Evolutionary conservation across 2,797 vertebrate species (phyloP).

Genomic region (Hafferia zeledoni): DNA sequence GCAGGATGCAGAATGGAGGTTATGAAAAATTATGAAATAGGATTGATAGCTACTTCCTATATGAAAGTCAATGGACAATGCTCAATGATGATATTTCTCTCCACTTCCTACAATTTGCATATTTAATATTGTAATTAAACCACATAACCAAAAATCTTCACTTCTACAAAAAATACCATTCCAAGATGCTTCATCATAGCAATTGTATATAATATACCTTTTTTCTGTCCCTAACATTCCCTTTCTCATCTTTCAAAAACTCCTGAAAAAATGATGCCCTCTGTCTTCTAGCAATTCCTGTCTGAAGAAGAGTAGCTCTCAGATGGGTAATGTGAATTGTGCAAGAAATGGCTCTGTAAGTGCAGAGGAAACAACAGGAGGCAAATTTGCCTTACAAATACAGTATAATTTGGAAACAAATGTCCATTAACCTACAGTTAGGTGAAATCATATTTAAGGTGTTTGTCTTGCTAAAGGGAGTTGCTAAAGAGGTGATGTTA

Average conservation of each 20-base stretch:
- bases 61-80: background rate
- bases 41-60: background rate
- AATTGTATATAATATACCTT: background rate
- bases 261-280: background rate
- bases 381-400: background rate
- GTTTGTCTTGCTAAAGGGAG: background rate
- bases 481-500: background rate
- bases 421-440: background rate
- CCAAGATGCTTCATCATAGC: background rate
- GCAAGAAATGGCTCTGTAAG: background rate
- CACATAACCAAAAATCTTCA: background rate
- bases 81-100: background rate
- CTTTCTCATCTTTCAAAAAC: background rate
- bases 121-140: background rate
- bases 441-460: background rate
- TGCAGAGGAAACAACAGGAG: background rate
- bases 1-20: background rate
- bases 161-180: background rate
- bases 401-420: background rate
- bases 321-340: background rate
- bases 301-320: background rate
- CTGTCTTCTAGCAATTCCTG: background rate
- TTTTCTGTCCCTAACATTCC: background rate
- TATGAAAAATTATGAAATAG: background rate
- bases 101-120: background rate